Percentiles rank a stretch among this genome's conserved stretches.
Conservation (phyloP, 2,113 vertebrate species). For the Sterna hirundo region DNA sequence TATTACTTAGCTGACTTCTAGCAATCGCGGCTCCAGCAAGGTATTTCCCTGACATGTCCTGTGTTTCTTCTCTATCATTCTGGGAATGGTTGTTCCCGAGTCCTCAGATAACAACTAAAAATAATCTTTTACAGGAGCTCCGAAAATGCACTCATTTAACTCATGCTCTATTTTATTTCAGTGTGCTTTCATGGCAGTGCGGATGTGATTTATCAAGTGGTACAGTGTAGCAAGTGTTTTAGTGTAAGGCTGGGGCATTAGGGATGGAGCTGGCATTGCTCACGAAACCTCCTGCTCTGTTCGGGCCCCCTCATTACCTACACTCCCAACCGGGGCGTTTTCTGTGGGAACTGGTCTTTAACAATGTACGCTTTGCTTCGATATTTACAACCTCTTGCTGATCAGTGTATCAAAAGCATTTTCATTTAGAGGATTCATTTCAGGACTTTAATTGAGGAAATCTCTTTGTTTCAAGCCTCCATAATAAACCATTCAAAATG, state of each 20-base stretch:
- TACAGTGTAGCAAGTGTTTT: background rate
- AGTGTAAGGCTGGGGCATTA: background rate
- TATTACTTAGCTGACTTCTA: background rate
- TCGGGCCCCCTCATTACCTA: constrained; percentile 10
- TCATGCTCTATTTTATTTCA: background rate
- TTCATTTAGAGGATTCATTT: constrained; percentile 59
- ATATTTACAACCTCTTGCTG: constrained; percentile 37
- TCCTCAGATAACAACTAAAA: background rate
- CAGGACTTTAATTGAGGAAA: constrained; percentile 63
- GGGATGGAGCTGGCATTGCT: background rate
- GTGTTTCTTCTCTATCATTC: background rate
- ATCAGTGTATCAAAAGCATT: constrained; percentile 45
- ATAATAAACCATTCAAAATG: constrained; percentile 46
- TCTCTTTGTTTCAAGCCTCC: constrained; percentile 34
- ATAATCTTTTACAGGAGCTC: background rate
- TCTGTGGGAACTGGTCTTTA: constrained; percentile 50
- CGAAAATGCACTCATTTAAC: background rate
- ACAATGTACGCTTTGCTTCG: constrained; percentile 12
- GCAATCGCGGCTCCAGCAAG: background rate
- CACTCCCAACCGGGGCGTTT: background rate
- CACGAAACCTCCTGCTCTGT: background rate
- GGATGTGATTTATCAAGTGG: background rate
- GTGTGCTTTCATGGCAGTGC: background rate
- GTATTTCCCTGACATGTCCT: background rate
- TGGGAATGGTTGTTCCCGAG: background rate